Conservation (phyloP, 2,797 vertebrate species). For the Centropyge bicolor region DNA sequence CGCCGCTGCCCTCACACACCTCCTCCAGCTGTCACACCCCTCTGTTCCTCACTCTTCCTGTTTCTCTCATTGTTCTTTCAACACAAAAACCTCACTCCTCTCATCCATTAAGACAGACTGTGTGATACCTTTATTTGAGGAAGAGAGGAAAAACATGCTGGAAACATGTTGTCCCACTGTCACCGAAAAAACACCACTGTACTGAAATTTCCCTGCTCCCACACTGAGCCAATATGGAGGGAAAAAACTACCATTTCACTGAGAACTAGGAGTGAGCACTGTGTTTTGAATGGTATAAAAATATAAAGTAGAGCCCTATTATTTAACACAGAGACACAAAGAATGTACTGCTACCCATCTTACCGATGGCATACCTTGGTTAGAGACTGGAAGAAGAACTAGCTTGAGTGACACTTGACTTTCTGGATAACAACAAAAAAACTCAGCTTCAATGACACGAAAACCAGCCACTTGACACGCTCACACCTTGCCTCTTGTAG, state of each 20-base stretch:
- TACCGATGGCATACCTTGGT: conserved; percentile 29
- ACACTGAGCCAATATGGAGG: conserved; percentile 76
- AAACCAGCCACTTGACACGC: conserved; percentile 64
- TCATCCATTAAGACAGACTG: conserved; percentile 49
- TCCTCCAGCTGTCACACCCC: conserved; percentile 20
- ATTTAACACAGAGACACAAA: conserved; percentile 68
- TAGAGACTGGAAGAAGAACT: conserved; percentile 29
- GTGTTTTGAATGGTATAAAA: conserved; percentile 35
- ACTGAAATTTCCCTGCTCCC: conserved; percentile 58
- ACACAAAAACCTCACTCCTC: conserved; percentile 62
- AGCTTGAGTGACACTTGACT: conserved; percentile 34
- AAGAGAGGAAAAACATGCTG: conserved; percentile 54
- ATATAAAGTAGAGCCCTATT: conserved; percentile 48
- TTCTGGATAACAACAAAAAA: conserved; percentile 7
- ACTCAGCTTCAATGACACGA: conserved; percentile 43
- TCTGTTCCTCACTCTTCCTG: conserved; percentile 41
- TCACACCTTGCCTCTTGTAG: conserved; percentile 57
- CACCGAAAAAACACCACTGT: conserved; percentile 28
- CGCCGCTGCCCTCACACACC: conserved; percentile 35
- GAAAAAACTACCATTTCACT: conserved; percentile 3
- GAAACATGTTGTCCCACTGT: conserved; percentile 59
- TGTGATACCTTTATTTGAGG: conserved; percentile 20
- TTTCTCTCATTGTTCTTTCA: conserved; percentile 35
- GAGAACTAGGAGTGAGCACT: conserved; percentile 30
- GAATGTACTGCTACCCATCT: conserved; percentile 73